Evolutionary conservation across 2,797 vertebrate genomes (phyloP), one percentile per base, ranked within the genome.

Genomic region (Microcaecilia unicolor): DNA sequence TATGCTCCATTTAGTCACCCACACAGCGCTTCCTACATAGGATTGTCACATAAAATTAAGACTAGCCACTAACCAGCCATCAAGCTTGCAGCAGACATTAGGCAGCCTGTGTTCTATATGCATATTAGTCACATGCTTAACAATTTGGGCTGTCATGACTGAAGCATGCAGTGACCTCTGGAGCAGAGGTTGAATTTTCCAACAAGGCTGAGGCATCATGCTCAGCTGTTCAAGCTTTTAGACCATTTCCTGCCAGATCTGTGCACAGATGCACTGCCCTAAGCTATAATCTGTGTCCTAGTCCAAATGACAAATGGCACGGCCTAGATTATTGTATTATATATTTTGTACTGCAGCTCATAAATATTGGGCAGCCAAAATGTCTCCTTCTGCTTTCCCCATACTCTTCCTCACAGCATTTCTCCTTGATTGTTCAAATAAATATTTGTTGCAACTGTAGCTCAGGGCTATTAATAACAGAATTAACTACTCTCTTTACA

Each of bases 241-340:
- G 83, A 75, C 85, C 82, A 81, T 88, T 88, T 90, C 84, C 84
- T 88, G 83, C 84, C 85, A 84, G 81, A 90, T 87, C 78, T 67
- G 78, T 76, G 85, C 87, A 92, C 92, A 97, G 92, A 93, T 97
- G 94, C 86, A 89, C 78, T 81, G 92, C 93, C 93, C 85, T 91
- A 84, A 95, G 90, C 90, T 86, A 94, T 92, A 93, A 93, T 96
- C 92, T 89, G 85, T 80, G 87, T 88, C 83, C 80, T 52, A 64
- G 75, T 87, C 85, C 85, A 75, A 84, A 88, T 96, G 90, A 97
- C 91, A 95, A 94, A 96, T 89, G 90, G 87, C 80, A 79, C 72
- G 67, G 77, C 67, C 67, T 79, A 83, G 87, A 89, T 94, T 91
- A 97, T 91, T 93, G 83, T 89, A 95, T 96, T 97, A 96, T 94